A percentile compares a stretch with the other conserved stretches of the same genome.
phyloP scores from a whole-genome alignment of 2,797 vertebrate species.

The Cirrhinus mrigala region DNA sequence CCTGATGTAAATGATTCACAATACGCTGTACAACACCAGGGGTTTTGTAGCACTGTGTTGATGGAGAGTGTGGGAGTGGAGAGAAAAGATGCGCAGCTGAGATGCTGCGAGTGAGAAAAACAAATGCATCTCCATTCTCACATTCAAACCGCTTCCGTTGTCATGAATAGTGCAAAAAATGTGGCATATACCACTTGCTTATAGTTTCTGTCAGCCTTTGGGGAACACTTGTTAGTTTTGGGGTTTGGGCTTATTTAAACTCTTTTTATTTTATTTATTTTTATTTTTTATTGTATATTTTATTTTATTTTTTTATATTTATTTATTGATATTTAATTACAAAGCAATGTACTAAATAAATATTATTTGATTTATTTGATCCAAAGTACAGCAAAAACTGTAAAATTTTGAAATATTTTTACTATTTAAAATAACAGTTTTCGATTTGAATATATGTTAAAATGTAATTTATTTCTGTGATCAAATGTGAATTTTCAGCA shows the following conservation, averaged over 20 bases:
- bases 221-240: not conserved
- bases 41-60: not conserved
- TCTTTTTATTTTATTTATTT: not conserved
- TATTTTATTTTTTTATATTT: not conserved
- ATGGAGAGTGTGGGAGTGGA: slow-evolving; percentile 5
- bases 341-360: no score
- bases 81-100: not conserved
- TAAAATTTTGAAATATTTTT: no score
- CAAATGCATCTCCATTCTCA: not conserved
- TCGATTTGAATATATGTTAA: no score
- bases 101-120: not conserved
- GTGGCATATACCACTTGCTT: not conserved
- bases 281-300: no score
- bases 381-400: no score
- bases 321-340: no score
- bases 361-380: no score
- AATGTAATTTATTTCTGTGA: no score
- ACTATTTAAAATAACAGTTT: no score
- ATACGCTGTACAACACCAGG: not conserved
- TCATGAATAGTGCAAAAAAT: not conserved
- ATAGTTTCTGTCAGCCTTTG: not conserved
- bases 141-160: not conserved
- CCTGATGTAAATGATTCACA: not conserved
- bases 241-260: no score
- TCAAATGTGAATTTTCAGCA: no score